Base-by-base conservation (phyloP, 2,797 vertebrate species). In the Megaceryle alcyon region DNA sequence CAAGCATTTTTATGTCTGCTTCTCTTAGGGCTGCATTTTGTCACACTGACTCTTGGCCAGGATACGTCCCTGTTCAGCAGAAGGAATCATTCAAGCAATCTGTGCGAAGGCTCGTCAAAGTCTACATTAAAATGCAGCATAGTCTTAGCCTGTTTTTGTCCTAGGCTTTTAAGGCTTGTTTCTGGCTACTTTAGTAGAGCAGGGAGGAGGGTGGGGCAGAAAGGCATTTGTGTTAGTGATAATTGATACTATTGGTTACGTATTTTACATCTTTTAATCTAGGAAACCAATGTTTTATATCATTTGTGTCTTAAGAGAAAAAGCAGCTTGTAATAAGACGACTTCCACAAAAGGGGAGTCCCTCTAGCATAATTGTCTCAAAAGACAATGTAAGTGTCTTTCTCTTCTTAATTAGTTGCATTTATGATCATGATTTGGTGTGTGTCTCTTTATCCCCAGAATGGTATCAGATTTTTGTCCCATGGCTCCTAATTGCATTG, bases 41-140 rank as follows among this genome's bases (percentile, higher is more conserved):
- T 81, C 81, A 82, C 66, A 90, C 80, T 94, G 86, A 93, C 88
- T 93, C 90, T 92, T 90, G 90, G 95, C 83, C 93, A 77, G 78
- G 80, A 56, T 88, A 84, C 80, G 60, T 84, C 92, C 83, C 92
- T 88, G 80, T 84, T 88, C 60, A 92, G 60, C 93, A 96, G 88
- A 97, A 93, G 90, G 81, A 89, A 77, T 63, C 61, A 29, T 73
- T 95, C 82, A 71, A 70, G 60, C 90, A 94, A 76, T 94, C 88
- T 94, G 84, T 92, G 72, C 90, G 80, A 69, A 88, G 46, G 37
- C 35, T 91, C 77, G 59, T 97, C 79, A 82, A 86, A 84, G 18
- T 64, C 73, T 89, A 73, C 89, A 89, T 94, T 79, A 92, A 96
- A 94, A 92, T 83, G 69, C 57, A 82, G 43, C 10, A 35, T 85